Conservation (phyloP, 1,140 invertebrate genomes). For the Dendrolimus kikuchii region DNA sequence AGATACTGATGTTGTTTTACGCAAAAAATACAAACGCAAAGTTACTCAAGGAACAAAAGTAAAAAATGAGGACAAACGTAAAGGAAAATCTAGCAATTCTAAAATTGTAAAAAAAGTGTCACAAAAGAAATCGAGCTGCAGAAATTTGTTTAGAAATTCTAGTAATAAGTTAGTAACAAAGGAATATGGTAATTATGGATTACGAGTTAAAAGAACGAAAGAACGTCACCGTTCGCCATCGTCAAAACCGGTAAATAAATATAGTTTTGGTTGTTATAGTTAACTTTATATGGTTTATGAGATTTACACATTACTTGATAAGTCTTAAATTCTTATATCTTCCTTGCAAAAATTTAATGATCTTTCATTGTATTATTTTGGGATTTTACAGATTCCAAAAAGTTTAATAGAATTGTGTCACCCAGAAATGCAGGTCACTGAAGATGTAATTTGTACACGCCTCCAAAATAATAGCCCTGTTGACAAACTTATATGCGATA, state of each 20-base stretch:
- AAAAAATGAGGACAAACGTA: conserved; percentile 11
- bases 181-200: conserved; percentile 17
- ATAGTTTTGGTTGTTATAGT: too few species aligned
- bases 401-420: conserved; percentile 41
- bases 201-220: conserved; percentile 22
- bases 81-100: conserved; percentile 15
- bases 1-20: not conserved
- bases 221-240: conserved; percentile 12
- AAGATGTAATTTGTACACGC: conserved; percentile 3
- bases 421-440: conserved; percentile 13
- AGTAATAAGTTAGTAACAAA: conserved; percentile 13
- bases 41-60: conserved; percentile 9
- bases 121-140: conserved; percentile 21
- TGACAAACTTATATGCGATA: conserved; percentile 1
- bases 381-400: conserved; percentile 38
- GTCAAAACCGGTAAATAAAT: conserved; percentile 29
- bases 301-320: too few species aligned
- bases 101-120: conserved; percentile 22
- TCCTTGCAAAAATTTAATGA: not conserved
- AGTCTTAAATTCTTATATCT: too few species aligned
- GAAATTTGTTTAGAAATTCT: conserved; percentile 24
- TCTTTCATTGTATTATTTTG: conserved; percentile 5
- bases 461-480: not conserved
- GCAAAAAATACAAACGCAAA: conserved; percentile 5
- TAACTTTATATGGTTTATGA: too few species aligned